Evolutionary conservation across 2,113 vertebrate genomes (phyloP).

Genomic region (Cricetomys ansorgei): DNA sequence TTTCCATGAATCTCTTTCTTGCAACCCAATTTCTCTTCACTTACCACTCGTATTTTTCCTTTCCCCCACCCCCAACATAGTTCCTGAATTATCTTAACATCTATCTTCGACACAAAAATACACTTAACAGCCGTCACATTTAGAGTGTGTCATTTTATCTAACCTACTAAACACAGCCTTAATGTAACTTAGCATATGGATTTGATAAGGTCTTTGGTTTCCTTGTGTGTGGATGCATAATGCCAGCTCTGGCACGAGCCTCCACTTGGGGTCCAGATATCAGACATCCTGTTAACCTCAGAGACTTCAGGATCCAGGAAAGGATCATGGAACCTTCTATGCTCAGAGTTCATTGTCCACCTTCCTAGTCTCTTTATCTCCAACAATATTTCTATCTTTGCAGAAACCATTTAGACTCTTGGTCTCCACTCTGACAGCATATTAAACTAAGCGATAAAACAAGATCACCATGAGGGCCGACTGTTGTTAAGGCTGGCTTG

Average conservation of each 20-base stretch:
- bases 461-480: background rate
- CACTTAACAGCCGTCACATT: background rate
- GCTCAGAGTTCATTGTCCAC: background rate
- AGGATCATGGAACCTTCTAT: background rate
- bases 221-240: background rate
- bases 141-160: background rate
- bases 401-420: background rate
- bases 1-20: constrained; percentile 17
- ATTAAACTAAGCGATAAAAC: background rate
- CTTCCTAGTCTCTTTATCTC: background rate
- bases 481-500: background rate
- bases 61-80: background rate
- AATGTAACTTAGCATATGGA: background rate
- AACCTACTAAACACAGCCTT: background rate
- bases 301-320: background rate
- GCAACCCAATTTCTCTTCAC: background rate
- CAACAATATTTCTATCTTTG: background rate
- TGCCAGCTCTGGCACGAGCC: background rate
- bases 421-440: background rate
- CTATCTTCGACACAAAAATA: background rate
- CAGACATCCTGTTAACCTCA: background rate
- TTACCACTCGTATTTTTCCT: background rate
- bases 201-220: background rate
- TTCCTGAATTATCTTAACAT: constrained; percentile 23
- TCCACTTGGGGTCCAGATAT: background rate